These are phyloP conservation scores for Mimumesa dahlbomi DNA, from an alignment of 2,888 invertebrate species.

Conservation along the genomic window DNA sequence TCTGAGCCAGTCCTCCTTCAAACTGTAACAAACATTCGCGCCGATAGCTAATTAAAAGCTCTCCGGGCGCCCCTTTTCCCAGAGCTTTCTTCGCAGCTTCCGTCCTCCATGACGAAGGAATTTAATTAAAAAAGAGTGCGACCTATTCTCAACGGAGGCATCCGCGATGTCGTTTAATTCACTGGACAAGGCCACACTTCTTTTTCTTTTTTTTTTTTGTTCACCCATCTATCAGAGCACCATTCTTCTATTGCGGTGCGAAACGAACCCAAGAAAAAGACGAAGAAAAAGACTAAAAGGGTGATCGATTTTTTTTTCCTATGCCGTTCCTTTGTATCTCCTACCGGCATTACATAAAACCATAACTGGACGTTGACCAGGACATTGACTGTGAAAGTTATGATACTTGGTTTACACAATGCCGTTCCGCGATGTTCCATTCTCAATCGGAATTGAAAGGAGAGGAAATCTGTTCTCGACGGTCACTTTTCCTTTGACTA, in stretches of 20 bases:
- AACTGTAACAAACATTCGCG: constrained; percentile 42
- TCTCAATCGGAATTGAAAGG: background rate
- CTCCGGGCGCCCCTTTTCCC: background rate
- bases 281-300: background rate
- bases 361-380: constrained; percentile 33
- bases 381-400: constrained; percentile 36
- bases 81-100: background rate
- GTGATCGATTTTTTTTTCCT: constrained; percentile 16
- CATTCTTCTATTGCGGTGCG: too few relatives aligned
- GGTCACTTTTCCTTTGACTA: constrained; percentile 1
- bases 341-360: background rate
- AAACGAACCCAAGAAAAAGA: background rate
- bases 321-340: background rate
- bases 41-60: constrained; percentile 52
- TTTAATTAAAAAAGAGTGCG: constrained; percentile 56
- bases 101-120: constrained; percentile 28
- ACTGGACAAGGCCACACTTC: constrained; percentile 40
- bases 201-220: too few relatives aligned
- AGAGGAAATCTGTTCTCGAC: background rate
- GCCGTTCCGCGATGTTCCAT: too few relatives aligned
- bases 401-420: background rate
- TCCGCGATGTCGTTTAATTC: constrained; percentile 40
- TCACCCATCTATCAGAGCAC: too few relatives aligned
- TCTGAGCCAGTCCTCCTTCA: constrained; percentile 17
- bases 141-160: constrained; percentile 30